Base-by-base conservation (phyloP, 2,888 invertebrate genomes). In the Tridacna gigas region DNA sequence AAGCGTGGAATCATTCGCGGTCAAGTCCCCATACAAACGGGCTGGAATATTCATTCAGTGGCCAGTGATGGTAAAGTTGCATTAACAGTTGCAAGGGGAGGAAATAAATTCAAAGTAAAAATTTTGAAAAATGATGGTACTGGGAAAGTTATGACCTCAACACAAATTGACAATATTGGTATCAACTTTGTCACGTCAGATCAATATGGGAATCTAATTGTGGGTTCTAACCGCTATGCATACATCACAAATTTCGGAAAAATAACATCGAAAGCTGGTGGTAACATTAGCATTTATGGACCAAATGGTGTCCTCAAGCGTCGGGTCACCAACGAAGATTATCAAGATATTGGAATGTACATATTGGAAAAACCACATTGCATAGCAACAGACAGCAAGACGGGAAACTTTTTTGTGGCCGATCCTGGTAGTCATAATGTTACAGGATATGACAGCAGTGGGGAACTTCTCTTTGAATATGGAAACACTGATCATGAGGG, bases 51-150 rank as follows among this genome's bases (percentile, higher is more conserved):
- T 48, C 92, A 92, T 79, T 91, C 91, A 5, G 90, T 93, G 11
- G 88, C 92, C 2, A 88, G 90, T 75, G 92, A 92, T 78, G 93
- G 93, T 18, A 91, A 91, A 82, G 92, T 92, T 37, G 89, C 90
- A 51, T 77, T 93, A 37, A 89, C 89, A 45, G 84, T 91, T 15
- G 89, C 92, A 56, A 87, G 92, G 67, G 92, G 93, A 75, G 91
- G 91, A 74, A 92, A 92, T 82, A 88, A 90, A n/a, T 92, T 90
- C 86, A 93, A 93, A 86, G 91, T 93, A n/a, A 87, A 89, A 79
- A 89, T 93, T 18, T 75, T 92, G 82, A 86, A 89, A 51, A 90
- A 90, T 74, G 92, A 93, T 63, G 90, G 91, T 13, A 89, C 88
- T 26, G 91, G 91, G 9, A 84, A 90, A 56, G 79, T 90, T 13